Conservation (phyloP, 1,140 invertebrate species). For the Nebria ingens region DNA sequence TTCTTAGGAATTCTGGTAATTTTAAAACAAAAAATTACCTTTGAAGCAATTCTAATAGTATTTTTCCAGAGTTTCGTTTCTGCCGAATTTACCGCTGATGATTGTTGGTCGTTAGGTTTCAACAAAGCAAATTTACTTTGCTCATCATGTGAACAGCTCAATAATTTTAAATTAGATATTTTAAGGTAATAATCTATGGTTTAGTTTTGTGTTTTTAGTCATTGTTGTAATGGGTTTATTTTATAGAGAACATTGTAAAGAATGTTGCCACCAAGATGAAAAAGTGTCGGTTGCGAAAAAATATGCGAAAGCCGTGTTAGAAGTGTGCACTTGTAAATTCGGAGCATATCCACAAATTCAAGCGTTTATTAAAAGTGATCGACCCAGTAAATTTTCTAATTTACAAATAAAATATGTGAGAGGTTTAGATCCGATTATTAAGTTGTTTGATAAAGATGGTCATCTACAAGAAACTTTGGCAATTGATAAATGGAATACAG, state of each 20-base stretch:
- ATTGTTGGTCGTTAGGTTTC: constrained; percentile 78
- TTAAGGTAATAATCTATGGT: constrained; percentile 41
- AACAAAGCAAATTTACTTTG: constrained; percentile 78
- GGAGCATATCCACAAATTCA: constrained; percentile 92
- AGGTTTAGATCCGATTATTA: constrained; percentile 86
- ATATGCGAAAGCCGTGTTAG: constrained; percentile 76
- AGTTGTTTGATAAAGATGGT: constrained; percentile 72
- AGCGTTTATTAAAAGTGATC: constrained; percentile 87
- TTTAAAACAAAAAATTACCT: background rate
- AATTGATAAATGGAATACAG: constrained; percentile 95
- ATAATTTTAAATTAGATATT: constrained; percentile 61
- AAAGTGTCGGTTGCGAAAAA: constrained; percentile 49
- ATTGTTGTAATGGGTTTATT: constrained; percentile 9
- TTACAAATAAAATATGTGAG: constrained; percentile 81
- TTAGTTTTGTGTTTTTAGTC: background rate
- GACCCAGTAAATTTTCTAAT: constrained; percentile 76
- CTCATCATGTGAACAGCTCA: constrained; percentile 76
- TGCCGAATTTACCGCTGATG: constrained; percentile 61
- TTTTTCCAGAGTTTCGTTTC: background rate
- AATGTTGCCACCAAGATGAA: constrained; percentile 61
- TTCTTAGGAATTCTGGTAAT: background rate
- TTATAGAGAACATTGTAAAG: constrained; percentile 58
- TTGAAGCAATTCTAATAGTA: background rate
- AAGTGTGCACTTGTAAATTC: constrained; percentile 93
- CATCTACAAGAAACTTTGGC: constrained; percentile 77